Evolutionary conservation across 2,888 invertebrate genomes (phyloP), one percentile per base, ranked within the genome.

Genomic region (Nomada goodeniana): DNA sequence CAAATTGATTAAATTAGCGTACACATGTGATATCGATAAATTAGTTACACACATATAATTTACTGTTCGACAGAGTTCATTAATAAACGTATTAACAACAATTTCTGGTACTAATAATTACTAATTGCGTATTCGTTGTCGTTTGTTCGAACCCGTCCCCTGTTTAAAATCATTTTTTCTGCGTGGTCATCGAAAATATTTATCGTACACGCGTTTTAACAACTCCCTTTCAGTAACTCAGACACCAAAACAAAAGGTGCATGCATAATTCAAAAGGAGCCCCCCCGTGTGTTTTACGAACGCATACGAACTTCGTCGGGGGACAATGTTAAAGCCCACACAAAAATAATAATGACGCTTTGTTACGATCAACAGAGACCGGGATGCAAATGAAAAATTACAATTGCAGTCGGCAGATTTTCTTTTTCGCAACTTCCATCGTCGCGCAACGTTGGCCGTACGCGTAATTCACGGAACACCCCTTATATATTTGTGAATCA

Each of bases 291-390:
- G 36, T 71, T 71, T 71, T 60, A 11, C 50, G 60, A 36, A 2
- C 11, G 50, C 59, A 50, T 71, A 71, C 70, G 50, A 71, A 71
- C 50, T 50, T 71, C 50, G 60, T 71, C 70, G 60, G 36, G 60
- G 70, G 47, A 60, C 60, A 4, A 50, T 50, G 47, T 70, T 10
- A 20, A 70, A 36, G 36, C 70, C 70, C 50, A 50, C 70, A 52
- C 70, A 7, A 36, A 36, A 71, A 69, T 69, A 61, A 71, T 60
- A 71, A 70, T 29, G 59, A n/a, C 0, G 29, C 60, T 26, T 36
- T 23, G 42, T 11, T 23, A 2, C 55, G 70, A 23, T 50, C 26
- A 60, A 60, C 47, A 29, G 53, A 53, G 67, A 11, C 9, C n/a
- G 4, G 20, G 15, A 70, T 70, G 70, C 47, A 47, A 59, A 70